Evolutionary conservation across 2,797 vertebrate species (phyloP), one percentile per base, ranked within the genome.

Genomic region (Pipistrellus pygmaeus): DNA sequence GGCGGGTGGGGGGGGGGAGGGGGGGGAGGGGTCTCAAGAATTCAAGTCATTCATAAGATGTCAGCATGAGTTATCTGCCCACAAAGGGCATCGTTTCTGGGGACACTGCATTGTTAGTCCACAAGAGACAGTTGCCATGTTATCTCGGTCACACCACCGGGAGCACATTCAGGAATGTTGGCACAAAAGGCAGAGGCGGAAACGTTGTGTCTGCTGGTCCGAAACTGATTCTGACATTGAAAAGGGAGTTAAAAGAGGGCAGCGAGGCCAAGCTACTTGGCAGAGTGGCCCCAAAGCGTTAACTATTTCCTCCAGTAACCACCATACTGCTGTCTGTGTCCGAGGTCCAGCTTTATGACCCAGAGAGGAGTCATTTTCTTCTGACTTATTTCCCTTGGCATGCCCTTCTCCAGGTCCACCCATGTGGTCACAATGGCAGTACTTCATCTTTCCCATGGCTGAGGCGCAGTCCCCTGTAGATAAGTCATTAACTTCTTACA

Each of bases 11-110:
- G 51, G 11, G 12, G 32, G 27, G 11, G 8, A 8, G 35, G 17
- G 51, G 11, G 12, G 32, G 27, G 11, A 7, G 11, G 8, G 8
- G 11, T 0, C 38, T 88, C 20, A 93, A 86, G 86, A 94, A 91
- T 90, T 93, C 60, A 68, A 75, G 75, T 72, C 86, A 92, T 87
- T 96, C 91, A 89, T 53, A 82, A 69, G 84, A 85, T 85, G 89
- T 90, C 93, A 82, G n/a, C 80, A 55, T 75, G 91, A 90, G 55
- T 75, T 93, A 89, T 91, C 71, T 69, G 55, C 13, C 32, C 94
- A 84, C 83, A 88, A 66, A 95, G 53, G 27, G 57, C 5, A 9
- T 62, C 91, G 92, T 75, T 95, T 35, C 71, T 41, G 51, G 71
- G 76, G 48, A 75, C 66, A 38, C 0, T 2, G 27, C 71, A 48